Evolutionary conservation across 2,797 vertebrate genomes (phyloP).

Genomic region (Coccyzus lansbergi): DNA sequence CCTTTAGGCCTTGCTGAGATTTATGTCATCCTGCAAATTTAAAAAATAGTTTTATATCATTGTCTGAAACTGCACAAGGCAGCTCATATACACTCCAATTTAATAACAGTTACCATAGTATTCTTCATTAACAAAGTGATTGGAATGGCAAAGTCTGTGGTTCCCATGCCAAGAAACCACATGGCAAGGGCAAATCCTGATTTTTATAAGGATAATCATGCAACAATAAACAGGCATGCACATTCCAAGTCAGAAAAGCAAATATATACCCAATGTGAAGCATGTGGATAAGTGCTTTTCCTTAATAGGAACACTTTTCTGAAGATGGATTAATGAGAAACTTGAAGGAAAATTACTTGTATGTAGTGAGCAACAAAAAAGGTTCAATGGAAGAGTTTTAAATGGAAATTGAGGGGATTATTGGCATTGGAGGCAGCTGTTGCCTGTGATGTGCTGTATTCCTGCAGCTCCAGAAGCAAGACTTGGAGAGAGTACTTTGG

Average conservation of each 20-base stretch:
- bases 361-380: too few relatives aligned
- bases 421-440: rapidly evolving
- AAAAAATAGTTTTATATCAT: not conserved
- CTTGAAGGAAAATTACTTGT: not conserved
- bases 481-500: not conserved
- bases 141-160: not conserved
- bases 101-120: not conserved
- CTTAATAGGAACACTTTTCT: not conserved
- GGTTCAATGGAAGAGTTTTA: not conserved
- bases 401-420: not conserved
- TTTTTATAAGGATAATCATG: not conserved
- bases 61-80: not conserved
- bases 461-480: not conserved
- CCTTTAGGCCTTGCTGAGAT: not conserved
- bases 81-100: not conserved
- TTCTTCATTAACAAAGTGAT: not conserved
- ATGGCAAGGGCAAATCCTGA: not conserved
- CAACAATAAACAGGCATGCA: not conserved
- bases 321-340: not conserved
- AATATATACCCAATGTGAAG: not conserved
- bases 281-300: not conserved
- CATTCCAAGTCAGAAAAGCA: not conserved
- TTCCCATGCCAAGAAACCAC: not conserved
- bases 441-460: not conserved
- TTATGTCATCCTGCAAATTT: not conserved